Conservation (phyloP, 2,113 vertebrate species). For the Mesoclemmys tuberculata region DNA sequence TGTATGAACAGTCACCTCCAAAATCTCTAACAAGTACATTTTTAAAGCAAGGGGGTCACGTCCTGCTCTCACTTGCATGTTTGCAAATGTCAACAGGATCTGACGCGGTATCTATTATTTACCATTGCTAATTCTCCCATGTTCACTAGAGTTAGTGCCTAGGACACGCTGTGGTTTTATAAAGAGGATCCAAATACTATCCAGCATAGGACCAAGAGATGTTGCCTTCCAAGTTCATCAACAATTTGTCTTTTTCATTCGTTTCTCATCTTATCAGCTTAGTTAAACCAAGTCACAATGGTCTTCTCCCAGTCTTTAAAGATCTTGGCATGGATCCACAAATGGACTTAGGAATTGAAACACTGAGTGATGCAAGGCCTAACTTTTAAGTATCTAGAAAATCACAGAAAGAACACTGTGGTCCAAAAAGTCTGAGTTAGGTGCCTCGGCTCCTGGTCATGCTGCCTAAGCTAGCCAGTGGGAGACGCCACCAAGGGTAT, state of each 20-base stretch:
- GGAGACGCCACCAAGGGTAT: too few species aligned
- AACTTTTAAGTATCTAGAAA: too few species aligned
- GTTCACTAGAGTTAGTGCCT: neutral
- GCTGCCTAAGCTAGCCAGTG: neutral
- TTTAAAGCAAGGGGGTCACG: neutral
- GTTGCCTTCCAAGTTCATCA: slow-evolving; percentile 25
- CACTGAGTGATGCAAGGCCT: neutral
- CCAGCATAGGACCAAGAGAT: neutral
- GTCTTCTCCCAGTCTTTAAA: slow-evolving; percentile 35
- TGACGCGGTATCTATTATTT: slow-evolving; percentile 6
- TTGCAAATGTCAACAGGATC: neutral
- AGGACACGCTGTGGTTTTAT: neutral
- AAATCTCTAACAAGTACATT: neutral
- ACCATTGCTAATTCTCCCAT: neutral
- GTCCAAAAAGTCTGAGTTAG: too few species aligned
- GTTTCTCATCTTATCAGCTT: slow-evolving; percentile 10
- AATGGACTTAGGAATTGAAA: neutral
- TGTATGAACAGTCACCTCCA: neutral
- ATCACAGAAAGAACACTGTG: too few species aligned
- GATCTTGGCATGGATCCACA: neutral
- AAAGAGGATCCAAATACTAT: neutral
- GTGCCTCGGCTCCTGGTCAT: neutral
- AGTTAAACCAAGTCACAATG: slow-evolving; percentile 40
- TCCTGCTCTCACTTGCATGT: neutral
- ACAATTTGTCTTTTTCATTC: slow-evolving; percentile 36